These are phyloP conservation scores for rabbit (Oryctolagus cuniculus) DNA, from an alignment of 2,113 vertebrate species.

Conservation along the genomic window DNA sequence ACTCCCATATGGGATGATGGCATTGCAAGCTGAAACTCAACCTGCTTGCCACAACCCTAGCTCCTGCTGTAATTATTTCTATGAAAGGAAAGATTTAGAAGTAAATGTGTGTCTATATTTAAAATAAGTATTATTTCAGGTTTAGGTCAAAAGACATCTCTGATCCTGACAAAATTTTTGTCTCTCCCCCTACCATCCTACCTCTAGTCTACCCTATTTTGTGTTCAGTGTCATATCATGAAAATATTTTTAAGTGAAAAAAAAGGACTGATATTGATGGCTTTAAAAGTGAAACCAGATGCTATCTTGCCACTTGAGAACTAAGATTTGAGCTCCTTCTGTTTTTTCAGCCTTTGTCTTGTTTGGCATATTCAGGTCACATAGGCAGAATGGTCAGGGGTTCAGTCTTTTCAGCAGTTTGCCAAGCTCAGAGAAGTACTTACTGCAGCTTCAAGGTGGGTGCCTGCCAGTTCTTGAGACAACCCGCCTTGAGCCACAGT, in stretches of 20 bases:
- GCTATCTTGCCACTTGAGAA: neutral
- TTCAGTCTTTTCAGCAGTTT: neutral
- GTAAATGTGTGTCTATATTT: neutral
- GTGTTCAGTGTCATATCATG: constrained; percentile 20
- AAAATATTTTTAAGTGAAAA: constrained; percentile 57
- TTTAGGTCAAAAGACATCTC: constrained; percentile 60
- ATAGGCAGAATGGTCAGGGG: neutral
- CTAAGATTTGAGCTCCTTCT: neutral
- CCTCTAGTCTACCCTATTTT: neutral
- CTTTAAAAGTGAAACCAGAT: constrained; percentile 63
- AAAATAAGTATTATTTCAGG: constrained; percentile 3
- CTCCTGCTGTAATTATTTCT: neutral
- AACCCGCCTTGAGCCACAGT: neutral
- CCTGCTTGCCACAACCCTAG: neutral
- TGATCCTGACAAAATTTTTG: constrained; percentile 15
- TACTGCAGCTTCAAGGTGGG: neutral
- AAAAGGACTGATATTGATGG: constrained; percentile 32
- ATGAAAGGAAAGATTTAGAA: constrained; percentile 30
- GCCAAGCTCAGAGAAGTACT: neutral
- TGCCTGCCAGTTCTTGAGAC: neutral
- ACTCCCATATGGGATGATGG: no score
- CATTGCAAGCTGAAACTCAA: no score
- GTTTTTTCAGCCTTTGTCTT: constrained; percentile 35
- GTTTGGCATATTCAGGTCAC: constrained; percentile 32
- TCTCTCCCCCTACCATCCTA: no score